These are phyloP conservation scores for Ectropis crepuscularia DNA, from an alignment of 2,888 invertebrate genomes.

Conservation along the genomic window DNA sequence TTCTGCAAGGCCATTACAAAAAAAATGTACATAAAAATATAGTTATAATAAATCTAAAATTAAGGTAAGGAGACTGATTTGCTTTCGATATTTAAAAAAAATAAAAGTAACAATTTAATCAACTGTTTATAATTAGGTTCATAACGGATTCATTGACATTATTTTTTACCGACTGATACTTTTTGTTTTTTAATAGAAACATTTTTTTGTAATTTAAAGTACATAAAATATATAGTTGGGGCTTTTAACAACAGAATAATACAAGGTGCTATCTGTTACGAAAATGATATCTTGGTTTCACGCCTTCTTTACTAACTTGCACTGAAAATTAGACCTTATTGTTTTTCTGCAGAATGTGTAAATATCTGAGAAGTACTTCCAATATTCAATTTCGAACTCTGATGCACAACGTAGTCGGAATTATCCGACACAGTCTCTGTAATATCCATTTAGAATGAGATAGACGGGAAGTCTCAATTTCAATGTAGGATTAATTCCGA, in stretches of 20 bases:
- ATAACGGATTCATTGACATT: conserved; percentile 39
- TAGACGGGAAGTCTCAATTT: no score
- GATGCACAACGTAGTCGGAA: no score
- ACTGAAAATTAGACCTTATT: conserved; percentile 35
- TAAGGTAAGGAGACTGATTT: conserved; percentile 82
- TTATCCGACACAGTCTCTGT: no score
- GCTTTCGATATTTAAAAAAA: conserved; percentile 62
- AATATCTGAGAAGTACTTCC: no score
- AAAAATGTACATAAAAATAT: conserved; percentile 70
- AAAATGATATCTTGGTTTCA: not conserved
- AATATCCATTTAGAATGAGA: no score
- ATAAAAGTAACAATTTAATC: conserved; percentile 54
- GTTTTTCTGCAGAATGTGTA: no score
- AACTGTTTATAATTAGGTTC: conserved; percentile 42
- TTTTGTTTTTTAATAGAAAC: not conserved
- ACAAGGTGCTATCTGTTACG: conserved; percentile 10
- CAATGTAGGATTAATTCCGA: no score
- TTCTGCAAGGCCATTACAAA: conserved; percentile 38
- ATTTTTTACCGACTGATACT: conserved; percentile 68
- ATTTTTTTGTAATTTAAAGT: conserved; percentile 5
- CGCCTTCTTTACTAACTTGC: not conserved
- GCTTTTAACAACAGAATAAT: not conserved
- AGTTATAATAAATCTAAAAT: conserved; percentile 66
- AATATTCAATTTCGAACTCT: no score
- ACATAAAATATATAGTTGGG: not conserved